These are phyloP conservation scores for Brachynemurus nebulosus DNA, from an alignment of 2,888 invertebrate genomes.

Conservation along the genomic window DNA sequence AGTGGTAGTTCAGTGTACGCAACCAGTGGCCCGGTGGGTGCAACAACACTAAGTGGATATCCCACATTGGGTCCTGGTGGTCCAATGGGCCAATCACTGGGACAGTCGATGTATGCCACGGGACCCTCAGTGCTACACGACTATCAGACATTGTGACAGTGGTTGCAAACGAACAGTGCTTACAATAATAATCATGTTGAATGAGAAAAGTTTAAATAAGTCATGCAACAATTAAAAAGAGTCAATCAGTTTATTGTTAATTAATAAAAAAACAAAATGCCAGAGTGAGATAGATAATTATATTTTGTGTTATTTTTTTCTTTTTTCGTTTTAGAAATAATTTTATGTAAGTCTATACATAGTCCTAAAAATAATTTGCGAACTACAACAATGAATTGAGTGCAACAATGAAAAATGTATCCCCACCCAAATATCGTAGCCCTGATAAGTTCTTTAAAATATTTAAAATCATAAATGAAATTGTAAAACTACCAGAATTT, in stretches of 20 bases:
- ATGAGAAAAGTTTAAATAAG: too few species aligned
- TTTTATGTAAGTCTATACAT: too few species aligned
- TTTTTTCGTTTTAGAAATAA: not conserved
- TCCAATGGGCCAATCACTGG: conserved; percentile 22
- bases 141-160: conserved; percentile 35
- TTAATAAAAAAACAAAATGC: not conserved
- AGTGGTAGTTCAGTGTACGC: not conserved
- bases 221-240: too few species aligned
- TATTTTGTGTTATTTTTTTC: not conserved
- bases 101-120: conserved; percentile 29
- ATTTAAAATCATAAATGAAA: too few species aligned
- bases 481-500: too few species aligned
- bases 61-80: conserved; percentile 20
- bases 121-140: conserved; percentile 29
- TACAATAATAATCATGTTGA: too few species aligned
- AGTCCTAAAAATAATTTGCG: too few species aligned
- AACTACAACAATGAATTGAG: not conserved
- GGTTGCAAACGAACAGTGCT: conserved; percentile 23
- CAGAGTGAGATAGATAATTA: not conserved
- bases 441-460: too few species aligned
- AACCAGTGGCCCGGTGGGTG: conserved; percentile 20
- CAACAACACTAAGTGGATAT: conserved; percentile 13
- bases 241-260: not conserved
- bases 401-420: not conserved
- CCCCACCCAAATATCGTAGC: too few species aligned